Percentiles rank a stretch among this genome's conserved stretches.
Evolutionary conservation across 2,888 invertebrate species (phyloP).

Genomic region (Eudemis profundana): DNA sequence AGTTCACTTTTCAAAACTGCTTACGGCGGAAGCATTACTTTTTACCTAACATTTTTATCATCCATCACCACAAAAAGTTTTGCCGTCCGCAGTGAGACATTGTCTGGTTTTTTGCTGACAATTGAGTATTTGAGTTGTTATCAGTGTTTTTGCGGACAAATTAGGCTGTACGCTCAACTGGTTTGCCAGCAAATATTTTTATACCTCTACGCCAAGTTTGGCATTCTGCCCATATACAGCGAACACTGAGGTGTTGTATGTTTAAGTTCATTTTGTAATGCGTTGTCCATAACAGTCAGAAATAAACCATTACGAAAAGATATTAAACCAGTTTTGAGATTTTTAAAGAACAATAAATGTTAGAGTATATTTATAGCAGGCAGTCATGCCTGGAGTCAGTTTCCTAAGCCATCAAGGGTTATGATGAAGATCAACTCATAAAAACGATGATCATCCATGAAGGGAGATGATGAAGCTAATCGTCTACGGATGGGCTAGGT

Average conservation of each 20-base stretch:
- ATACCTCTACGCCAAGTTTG: constrained; percentile 33
- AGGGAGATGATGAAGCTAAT: too few relatives aligned
- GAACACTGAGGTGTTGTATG: constrained; percentile 7
- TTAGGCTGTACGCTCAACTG: constrained; percentile 21
- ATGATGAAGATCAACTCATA: too few relatives aligned
- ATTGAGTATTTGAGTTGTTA: constrained; percentile 39
- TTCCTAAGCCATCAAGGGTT: too few relatives aligned
- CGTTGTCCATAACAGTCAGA: not conserved
- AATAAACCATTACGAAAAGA: not conserved
- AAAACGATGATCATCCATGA: too few relatives aligned
- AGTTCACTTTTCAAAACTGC: not conserved
- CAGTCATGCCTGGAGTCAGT: not conserved
- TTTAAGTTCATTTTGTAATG: constrained; percentile 1
- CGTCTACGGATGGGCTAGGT: too few relatives aligned
- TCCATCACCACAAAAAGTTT: constrained; percentile 22
- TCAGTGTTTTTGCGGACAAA: constrained; percentile 39
- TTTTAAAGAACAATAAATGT: too few relatives aligned
- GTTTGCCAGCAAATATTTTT: constrained; percentile 31
- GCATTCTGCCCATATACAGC: constrained; percentile 12
- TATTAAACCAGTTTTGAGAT: not conserved
- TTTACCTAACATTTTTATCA: constrained; percentile 18
- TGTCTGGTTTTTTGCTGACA: constrained; percentile 33
- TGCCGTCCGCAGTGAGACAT: constrained; percentile 24
- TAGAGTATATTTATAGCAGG: too few relatives aligned
- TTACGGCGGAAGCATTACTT: not conserved